phyloP scores from a whole-genome alignment of 2,888 invertebrate species.

The Pammene aurita region DNA sequence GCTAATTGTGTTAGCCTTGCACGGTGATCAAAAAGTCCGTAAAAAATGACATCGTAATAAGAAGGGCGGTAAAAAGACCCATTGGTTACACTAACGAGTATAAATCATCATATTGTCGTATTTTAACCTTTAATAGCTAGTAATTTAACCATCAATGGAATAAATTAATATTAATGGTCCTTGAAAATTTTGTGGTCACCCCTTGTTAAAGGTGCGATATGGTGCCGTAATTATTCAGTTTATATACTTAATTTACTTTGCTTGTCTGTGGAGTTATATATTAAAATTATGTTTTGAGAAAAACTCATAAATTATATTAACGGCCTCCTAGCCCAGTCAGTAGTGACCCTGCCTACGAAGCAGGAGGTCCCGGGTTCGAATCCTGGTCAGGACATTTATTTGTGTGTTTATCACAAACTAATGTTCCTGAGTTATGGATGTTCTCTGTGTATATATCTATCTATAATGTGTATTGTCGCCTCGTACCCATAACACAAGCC shows the following conservation, averaged over 20 bases:
- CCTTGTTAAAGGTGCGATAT: conserved; percentile 26
- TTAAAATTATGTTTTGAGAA: too few species aligned
- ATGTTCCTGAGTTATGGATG: too few species aligned
- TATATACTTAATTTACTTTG: background rate
- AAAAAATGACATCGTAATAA: conserved; percentile 73
- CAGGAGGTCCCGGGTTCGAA: too few species aligned
- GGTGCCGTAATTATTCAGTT: background rate
- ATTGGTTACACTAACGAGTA: conserved; percentile 55
- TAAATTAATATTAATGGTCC: conserved; percentile 57
- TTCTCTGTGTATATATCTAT: too few species aligned
- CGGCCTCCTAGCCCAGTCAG: too few species aligned
- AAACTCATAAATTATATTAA: background rate
- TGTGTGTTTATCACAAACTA: too few species aligned
- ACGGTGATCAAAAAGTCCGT: conserved; percentile 44
- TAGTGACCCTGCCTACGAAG: too few species aligned
- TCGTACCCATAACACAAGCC: too few species aligned
- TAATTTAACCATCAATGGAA: conserved; percentile 44
- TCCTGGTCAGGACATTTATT: too few species aligned
- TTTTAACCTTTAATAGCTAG: conserved; percentile 45
- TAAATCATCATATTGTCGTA: conserved; percentile 66
- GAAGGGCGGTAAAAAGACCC: conserved; percentile 64
- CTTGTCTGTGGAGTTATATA: background rate
- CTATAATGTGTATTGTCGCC: too few species aligned
- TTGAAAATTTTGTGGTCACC: conserved; percentile 43
- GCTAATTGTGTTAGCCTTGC: background rate